Percentiles rank a stretch among this genome's conserved stretches.
phyloP scores from a whole-genome alignment of 2,888 invertebrate species.

The Euproctis similis region DNA sequence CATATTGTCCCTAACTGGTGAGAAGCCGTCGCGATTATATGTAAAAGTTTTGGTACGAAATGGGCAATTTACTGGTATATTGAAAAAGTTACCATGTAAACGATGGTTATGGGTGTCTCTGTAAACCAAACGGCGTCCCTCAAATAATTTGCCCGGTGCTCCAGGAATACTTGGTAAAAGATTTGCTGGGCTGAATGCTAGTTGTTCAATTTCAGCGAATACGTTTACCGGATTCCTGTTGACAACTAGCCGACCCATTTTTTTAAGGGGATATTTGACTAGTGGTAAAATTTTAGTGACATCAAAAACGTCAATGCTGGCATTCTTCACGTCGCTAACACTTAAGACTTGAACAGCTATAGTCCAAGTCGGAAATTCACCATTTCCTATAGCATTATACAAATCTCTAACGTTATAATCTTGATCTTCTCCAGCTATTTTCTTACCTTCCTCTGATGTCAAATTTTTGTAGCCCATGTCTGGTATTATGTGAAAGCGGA shows the following conservation, averaged over 20 bases:
- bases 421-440: constrained; percentile 83
- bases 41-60: constrained; percentile 78
- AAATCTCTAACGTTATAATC: constrained; percentile 91
- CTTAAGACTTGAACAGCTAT: constrained; percentile 89
- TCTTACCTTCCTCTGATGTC: constrained; percentile 76
- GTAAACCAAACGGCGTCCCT: constrained; percentile 88
- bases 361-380: constrained; percentile 84
- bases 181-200: constrained; percentile 91
- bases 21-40: constrained; percentile 91
- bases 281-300: constrained; percentile 89
- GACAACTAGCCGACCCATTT: constrained; percentile 87
- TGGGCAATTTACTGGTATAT: constrained; percentile 96
- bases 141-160: too few species aligned
- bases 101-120: constrained; percentile 88
- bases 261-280: constrained; percentile 85
- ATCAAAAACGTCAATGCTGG: constrained; percentile 91
- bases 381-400: constrained; percentile 86
- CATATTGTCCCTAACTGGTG: constrained; percentile 85
- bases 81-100: constrained; percentile 92
- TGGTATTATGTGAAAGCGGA: constrained; percentile 92
- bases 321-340: constrained; percentile 83
- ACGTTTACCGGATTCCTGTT: constrained; percentile 92
- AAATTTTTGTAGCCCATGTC: constrained; percentile 90
- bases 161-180: constrained; percentile 92
- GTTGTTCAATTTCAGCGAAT: constrained; percentile 93